phyloP scores from a whole-genome alignment of 2,797 vertebrate genomes.

The Xerus rutilus region DNA sequence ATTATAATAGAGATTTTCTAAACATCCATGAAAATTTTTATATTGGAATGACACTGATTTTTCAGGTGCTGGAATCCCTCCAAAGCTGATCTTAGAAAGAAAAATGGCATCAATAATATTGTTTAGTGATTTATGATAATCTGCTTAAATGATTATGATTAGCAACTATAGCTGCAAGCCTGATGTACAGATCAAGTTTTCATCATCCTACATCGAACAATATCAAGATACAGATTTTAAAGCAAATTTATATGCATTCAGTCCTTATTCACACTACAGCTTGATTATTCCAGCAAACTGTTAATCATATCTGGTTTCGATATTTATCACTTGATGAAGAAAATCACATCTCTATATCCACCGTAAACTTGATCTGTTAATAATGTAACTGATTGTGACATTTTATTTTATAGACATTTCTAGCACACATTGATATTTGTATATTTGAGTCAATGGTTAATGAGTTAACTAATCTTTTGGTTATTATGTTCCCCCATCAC shows the following conservation, averaged over 20 bases:
- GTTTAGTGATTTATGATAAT: slow-evolving; percentile 87
- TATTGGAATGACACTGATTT: slow-evolving; percentile 88
- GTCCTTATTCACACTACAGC: slow-evolving; percentile 22
- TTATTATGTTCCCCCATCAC: background rate
- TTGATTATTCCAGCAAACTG: slow-evolving; percentile 35
- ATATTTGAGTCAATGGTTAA: background rate
- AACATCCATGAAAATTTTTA: slow-evolving; percentile 94
- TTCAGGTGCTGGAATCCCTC: slow-evolving; percentile 90
- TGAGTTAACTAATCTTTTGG: slow-evolving; percentile 27
- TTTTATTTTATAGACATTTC: slow-evolving; percentile 57
- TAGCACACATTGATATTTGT: background rate
- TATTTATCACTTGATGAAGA: slow-evolving; percentile 45
- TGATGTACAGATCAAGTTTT: slow-evolving; percentile 19
- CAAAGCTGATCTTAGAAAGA: slow-evolving; percentile 95
- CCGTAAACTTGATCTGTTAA: slow-evolving; percentile 9
- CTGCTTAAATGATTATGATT: slow-evolving; percentile 65
- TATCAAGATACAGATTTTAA: slow-evolving; percentile 10
- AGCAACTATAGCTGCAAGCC: slow-evolving; percentile 34
- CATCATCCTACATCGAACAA: background rate
- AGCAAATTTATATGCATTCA: slow-evolving; percentile 53
- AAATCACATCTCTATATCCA: slow-evolving; percentile 41
- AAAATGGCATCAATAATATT: slow-evolving; percentile 89
- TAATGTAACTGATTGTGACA: background rate
- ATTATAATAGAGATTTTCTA: slow-evolving; percentile 96
- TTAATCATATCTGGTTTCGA: slow-evolving; percentile 42